phyloP scores from a whole-genome alignment of 2,888 invertebrate genomes.

The Embidobia sp. region DNA sequence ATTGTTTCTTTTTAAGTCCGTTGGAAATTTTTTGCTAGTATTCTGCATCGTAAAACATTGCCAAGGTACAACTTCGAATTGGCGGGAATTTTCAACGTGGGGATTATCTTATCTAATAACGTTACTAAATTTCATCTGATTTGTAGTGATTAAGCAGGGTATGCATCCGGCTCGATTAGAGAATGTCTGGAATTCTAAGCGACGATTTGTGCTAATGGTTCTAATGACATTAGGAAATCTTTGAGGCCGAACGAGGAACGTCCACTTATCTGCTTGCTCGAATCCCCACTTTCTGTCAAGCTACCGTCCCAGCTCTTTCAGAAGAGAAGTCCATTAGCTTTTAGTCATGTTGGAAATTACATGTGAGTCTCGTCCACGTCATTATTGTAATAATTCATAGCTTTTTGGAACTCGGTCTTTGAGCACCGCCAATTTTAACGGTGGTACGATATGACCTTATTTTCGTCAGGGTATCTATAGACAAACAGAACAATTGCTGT shows the following conservation, averaged over 20 bases:
- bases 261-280: conserved; percentile 52
- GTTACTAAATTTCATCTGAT: conserved; percentile 30
- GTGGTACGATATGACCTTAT: conserved; percentile 21
- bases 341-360: conserved; percentile 54
- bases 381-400: conserved; percentile 40
- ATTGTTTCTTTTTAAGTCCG: too few relatives aligned
- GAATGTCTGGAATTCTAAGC: conserved; percentile 35
- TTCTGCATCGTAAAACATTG: too few relatives aligned
- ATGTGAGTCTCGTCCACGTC: conserved; percentile 26
- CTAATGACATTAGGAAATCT: conserved; percentile 60
- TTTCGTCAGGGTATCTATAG: not conserved
- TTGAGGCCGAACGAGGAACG: conserved; percentile 58
- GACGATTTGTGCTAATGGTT: conserved; percentile 57
- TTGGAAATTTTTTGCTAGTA: too few relatives aligned
- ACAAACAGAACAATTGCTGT: conserved; percentile 25
- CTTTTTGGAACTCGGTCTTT: conserved; percentile 37
- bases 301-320: conserved; percentile 31
- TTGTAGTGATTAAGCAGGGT: conserved; percentile 16
- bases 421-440: conserved; percentile 20
- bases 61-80: too few relatives aligned
- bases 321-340: conserved; percentile 60
- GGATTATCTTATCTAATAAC: conserved; percentile 12
- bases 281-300: conserved; percentile 13
- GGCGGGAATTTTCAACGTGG: too few relatives aligned
- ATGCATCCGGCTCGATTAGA: conserved; percentile 4